These are phyloP conservation scores for Alosa sapidissima DNA, from an alignment of 2,797 vertebrate genomes.

Conservation along the genomic window DNA sequence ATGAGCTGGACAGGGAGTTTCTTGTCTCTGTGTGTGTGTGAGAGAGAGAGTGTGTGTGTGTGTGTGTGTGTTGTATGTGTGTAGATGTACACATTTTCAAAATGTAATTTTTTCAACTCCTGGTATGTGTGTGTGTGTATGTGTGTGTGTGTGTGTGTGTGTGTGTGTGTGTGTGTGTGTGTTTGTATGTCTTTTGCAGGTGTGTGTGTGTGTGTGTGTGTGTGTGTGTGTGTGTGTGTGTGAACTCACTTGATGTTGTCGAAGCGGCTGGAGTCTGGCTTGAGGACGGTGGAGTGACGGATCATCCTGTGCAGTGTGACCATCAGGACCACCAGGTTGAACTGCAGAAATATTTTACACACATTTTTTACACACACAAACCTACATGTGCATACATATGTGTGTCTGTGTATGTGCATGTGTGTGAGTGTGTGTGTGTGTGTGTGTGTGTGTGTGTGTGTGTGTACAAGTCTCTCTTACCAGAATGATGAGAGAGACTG, in stretches of 20 bases:
- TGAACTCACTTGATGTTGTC: constrained; percentile 73
- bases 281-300: constrained; percentile 85
- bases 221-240: neutral
- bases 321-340: constrained; percentile 88
- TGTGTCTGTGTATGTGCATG: too few relatives aligned
- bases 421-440: too few relatives aligned
- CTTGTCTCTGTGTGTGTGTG: neutral
- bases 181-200: neutral
- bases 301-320: constrained; percentile 90
- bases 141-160: too few relatives aligned
- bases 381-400: too few relatives aligned
- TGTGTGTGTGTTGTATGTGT: too few relatives aligned
- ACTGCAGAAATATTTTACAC: constrained; percentile 61
- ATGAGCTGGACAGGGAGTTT: too few relatives aligned
- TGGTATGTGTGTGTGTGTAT: too few relatives aligned
- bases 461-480: constrained; percentile 63
- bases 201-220: neutral
- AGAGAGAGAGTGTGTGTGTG: neutral
- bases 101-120: too few relatives aligned
- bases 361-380: neutral
- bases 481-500: constrained; percentile 84
- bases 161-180: neutral
- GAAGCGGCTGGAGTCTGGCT: constrained; percentile 90
- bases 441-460: too few relatives aligned
- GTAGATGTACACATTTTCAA: too few relatives aligned